Base-by-base conservation (phyloP, 2,888 invertebrate species). In the Abscondita cerata region DNA sequence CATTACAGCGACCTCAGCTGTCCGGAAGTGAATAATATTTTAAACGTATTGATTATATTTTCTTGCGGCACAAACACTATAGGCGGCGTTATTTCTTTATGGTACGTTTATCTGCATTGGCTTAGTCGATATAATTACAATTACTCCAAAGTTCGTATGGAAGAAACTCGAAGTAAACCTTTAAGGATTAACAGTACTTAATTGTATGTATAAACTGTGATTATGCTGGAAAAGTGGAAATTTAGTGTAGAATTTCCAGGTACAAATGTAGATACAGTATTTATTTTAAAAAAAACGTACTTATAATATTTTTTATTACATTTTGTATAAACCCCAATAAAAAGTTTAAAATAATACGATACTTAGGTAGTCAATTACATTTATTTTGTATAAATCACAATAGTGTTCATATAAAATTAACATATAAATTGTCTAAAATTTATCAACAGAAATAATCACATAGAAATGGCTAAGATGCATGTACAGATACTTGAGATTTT, bases 91-190 rank as follows among this genome's bases (percentile, higher is more conserved):
- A 70, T 81, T 9, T 77, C 80, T 44, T 62, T 77, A 6, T 78
- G 81, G 76, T 82, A 82, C 70, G 76, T 83, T 55, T 79, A 80
- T 63, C 71, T 82, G 46, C 81, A 83, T 66, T 82, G 82, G 82
- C 74, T 75, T 31, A 80, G 80, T 63, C 74, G 81, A 19, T 79
- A 79, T 62, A 70, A 73, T 48, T 76, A 80, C 64, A 73, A 75
- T 13, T 80, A 80, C 68, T 75, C 77, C 3, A 77, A 78, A 70
- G 79, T 80, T 25, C 64, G 73, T 51, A 76, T 77, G 50, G 74
- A 73, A 63, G 76, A 76, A 19, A 72, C 72, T 56, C 68, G 70
- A 52, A 74, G 75, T 13, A 69, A 70, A 52, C 74, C 76, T 13
- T 72, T 65, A 18, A 52, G 69, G 40, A 58, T 69, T 57, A 68